Evolutionary conservation across 2,888 invertebrate species (phyloP).

Genomic region (Nasonovia ribisnigri): DNA sequence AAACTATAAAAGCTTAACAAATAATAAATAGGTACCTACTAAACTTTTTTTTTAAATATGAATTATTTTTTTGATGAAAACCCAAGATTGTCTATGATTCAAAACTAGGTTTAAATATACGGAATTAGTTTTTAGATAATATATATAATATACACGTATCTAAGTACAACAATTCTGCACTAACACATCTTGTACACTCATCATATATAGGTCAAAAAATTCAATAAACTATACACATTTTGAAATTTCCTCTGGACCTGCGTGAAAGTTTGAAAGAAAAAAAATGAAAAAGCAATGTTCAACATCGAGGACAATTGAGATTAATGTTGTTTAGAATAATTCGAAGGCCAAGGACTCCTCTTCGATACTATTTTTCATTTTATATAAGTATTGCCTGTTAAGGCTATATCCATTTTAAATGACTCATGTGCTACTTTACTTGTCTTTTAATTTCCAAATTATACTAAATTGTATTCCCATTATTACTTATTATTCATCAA

Average conservation of each 20-base stretch:
- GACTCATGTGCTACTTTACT: slow-evolving; percentile 40
- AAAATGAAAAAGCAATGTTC: slow-evolving; percentile 27
- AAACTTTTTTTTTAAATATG: neutral
- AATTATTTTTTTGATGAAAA: neutral
- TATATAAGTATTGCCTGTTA: slow-evolving; percentile 53
- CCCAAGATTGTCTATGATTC: neutral
- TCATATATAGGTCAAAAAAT: neutral
- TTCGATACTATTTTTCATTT: slow-evolving; percentile 58
- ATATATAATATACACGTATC: neutral
- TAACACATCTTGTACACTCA: neutral
- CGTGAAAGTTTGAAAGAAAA: slow-evolving; percentile 49
- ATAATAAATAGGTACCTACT: neutral
- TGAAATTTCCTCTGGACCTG: neutral
- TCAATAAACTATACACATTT: neutral
- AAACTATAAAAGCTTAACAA: neutral
- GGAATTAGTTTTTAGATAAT: neutral
- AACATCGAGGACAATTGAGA: slow-evolving; percentile 55
- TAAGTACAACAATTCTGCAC: neutral
- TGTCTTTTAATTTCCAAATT: slow-evolving; percentile 18
- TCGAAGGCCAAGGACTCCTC: slow-evolving; percentile 61
- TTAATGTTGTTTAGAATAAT: slow-evolving; percentile 61
- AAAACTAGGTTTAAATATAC: neutral
- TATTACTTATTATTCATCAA: neutral
- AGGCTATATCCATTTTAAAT: slow-evolving; percentile 53
- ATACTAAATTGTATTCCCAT: neutral